Evolutionary conservation across 2,113 vertebrate species (phyloP).

Genomic region (Pitta sordida): DNA sequence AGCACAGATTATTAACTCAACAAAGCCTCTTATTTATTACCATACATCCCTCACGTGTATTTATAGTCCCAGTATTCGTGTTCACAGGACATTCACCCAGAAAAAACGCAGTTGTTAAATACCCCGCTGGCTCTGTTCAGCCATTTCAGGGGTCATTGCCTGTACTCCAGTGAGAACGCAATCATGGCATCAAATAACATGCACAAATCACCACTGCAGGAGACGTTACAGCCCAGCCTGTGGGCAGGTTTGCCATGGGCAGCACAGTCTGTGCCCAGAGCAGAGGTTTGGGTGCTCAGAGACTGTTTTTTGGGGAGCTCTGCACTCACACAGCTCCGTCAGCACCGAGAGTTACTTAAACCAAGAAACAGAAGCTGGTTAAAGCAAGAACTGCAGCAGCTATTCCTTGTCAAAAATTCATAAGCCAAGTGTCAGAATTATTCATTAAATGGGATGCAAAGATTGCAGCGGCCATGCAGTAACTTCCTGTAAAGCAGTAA

Average conservation of each 20-base stretch:
- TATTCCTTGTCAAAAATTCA: not conserved
- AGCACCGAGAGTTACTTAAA: not conserved
- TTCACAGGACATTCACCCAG: not conserved
- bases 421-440: not conserved
- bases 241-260: not conserved
- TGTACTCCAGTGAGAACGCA: not conserved
- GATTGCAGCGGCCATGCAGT: not conserved
- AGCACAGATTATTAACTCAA: not conserved
- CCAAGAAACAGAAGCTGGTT: not conserved
- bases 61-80: not conserved
- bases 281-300: not conserved
- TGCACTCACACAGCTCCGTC: not conserved
- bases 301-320: not conserved
- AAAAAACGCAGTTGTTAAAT: not conserved
- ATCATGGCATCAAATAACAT: not conserved
- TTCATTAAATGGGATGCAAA: not conserved
- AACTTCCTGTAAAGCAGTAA: not conserved
- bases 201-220: not conserved
- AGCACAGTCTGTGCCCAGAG: not conserved
- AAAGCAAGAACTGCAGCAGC: not conserved
- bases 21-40: conserved; percentile 14
- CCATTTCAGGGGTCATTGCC: not conserved
- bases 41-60: not conserved
- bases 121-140: not conserved
- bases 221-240: not conserved